Base-by-base conservation (phyloP, 1,140 invertebrate genomes). In the Helicoverpa zea region DNA sequence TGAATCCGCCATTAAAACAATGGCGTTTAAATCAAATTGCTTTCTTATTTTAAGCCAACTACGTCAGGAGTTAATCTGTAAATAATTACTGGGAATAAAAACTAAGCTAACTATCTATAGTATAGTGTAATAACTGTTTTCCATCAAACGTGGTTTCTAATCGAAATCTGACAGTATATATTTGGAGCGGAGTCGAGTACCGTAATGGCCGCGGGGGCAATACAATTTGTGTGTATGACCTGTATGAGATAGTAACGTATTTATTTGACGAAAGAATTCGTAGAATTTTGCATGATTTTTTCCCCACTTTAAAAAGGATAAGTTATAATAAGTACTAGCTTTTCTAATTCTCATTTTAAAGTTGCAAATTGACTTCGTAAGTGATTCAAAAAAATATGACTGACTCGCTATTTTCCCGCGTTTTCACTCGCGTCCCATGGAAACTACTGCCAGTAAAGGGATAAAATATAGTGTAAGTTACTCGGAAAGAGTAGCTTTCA, bases 101-200 rank as follows among this genome's bases (percentile, higher is more conserved):
- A 58, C 35, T 54, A 49, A 23, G 3, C 23, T 77, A 5, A 52
- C 49, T 72, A 72, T 52, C 68, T 72, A 51, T 72, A 29, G 10
- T 7, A 30, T 52, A 51, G 79, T 23, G 23, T 83, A 86, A 83
- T 85, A 87, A 87, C 84, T 87, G 85, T 88, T 90, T 88, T 89
- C 83, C 89, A 88, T 90, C 89, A 90, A 89, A 88, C 51, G 77
- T 77, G 80, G 86, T 89, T 87, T 89, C 85, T 89, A 88, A 89
- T 89, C 84, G 83, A 72, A 87, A 81, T 86, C 84, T 87, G 86
- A 86, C 87, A 86, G 81, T 73, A 80, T 82, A 86, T 84, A 90
- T 89, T 83, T 88, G 75, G 87, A 88, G 83, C 88, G 68, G 29
- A 16, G 12, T 52, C 61, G 79, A 77, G 85, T 91, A 91, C 89